These are phyloP conservation scores for Hystrix cristata DNA, from an alignment of 2,113 vertebrate species.

Conservation along the genomic window DNA sequence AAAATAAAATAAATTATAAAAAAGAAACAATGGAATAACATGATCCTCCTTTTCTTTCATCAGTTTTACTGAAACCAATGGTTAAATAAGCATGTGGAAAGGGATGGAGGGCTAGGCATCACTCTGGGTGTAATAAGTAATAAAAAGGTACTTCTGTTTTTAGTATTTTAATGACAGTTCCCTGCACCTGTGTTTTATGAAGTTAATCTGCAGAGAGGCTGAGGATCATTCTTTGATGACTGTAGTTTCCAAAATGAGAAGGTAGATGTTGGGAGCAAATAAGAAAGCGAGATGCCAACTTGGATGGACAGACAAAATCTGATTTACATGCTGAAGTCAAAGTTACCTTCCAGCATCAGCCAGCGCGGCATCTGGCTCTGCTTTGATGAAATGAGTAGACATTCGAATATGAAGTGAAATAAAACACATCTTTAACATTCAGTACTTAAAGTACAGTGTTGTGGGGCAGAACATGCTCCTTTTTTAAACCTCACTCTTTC, in stretches of 20 bases:
- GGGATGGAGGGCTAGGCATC: neutral
- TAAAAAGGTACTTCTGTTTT: neutral
- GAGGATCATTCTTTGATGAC: neutral
- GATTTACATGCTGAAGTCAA: neutral
- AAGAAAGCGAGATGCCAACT: neutral
- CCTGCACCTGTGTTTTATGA: neutral
- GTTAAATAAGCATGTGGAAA: neutral
- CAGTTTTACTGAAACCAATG: neutral
- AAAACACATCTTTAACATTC: neutral
- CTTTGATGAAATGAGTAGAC: neutral
- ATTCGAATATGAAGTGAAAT: neutral
- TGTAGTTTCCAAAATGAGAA: neutral
- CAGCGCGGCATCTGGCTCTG: neutral
- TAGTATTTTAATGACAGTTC: neutral
- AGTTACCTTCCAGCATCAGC: neutral
- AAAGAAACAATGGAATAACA: neutral
- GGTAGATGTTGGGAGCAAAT: neutral
- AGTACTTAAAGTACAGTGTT: neutral
- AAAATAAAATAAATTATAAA: too few species aligned
- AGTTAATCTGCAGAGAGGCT: neutral
- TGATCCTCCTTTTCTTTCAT: neutral
- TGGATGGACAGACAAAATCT: neutral
- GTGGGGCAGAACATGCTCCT: neutral
- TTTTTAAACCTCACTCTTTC: neutral
- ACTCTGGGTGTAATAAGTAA: neutral